These are phyloP conservation scores for Pseudochaenichthys georgianus DNA, from an alignment of 2,797 vertebrate genomes.

Conservation along the genomic window DNA sequence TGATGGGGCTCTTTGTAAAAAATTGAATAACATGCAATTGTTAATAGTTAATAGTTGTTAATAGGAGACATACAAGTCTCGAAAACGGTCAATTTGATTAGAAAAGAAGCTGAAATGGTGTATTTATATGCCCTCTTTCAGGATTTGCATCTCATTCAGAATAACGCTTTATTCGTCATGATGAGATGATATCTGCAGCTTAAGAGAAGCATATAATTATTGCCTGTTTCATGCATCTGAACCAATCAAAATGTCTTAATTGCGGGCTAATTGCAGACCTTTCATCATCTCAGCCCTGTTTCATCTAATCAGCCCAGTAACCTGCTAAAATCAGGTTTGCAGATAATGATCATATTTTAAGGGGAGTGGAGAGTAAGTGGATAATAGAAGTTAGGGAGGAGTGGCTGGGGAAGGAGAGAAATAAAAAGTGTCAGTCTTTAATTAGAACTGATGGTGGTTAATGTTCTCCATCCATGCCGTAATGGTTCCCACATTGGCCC, in stretches of 20 bases:
- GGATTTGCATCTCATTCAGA: not conserved
- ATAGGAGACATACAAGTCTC: constrained; percentile 14
- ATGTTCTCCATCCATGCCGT: constrained; percentile 67
- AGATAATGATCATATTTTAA: constrained; percentile 40
- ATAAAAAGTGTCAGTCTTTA: constrained; percentile 55
- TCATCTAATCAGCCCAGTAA: constrained; percentile 27
- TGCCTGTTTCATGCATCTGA: constrained; percentile 18
- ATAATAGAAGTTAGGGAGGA: constrained; percentile 10
- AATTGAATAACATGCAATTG: constrained; percentile 18
- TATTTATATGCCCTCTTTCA: constrained; percentile 33
- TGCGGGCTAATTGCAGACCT: constrained; percentile 32
- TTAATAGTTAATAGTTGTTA: constrained; percentile 19
- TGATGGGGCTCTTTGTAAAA: constrained; percentile 21
- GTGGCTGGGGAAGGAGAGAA: constrained; percentile 14
- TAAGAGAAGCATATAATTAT: constrained; percentile 3
- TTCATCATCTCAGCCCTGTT: constrained; percentile 17
- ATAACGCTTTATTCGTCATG: not conserved
- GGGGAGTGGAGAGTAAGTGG: not conserved
- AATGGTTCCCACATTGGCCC: constrained; percentile 66
- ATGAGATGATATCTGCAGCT: constrained; percentile 8
- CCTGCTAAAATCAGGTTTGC: constrained; percentile 29
- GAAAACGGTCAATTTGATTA: constrained; percentile 42
- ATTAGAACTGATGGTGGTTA: constrained; percentile 74
- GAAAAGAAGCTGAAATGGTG: constrained; percentile 1
- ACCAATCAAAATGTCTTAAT: constrained; percentile 33